Conservation (phyloP, 2,888 invertebrate species). For the Drosophila mimica region DNA sequence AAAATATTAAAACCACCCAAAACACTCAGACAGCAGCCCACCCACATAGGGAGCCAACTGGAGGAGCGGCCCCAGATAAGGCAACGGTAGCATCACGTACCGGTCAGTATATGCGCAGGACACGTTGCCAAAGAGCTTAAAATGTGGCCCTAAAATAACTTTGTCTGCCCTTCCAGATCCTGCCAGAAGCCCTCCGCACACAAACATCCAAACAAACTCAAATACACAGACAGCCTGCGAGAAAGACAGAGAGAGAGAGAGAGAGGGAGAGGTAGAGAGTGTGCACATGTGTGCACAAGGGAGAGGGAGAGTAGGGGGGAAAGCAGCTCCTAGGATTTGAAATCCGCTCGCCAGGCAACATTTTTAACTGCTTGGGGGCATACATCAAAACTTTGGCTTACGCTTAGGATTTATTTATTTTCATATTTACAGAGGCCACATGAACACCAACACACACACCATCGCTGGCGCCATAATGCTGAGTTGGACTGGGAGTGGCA, state of each 20-base stretch:
- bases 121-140: constrained; percentile 79
- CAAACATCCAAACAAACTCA: constrained; percentile 40
- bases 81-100: constrained; percentile 57
- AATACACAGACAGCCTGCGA: constrained; percentile 10
- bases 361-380: constrained; percentile 80
- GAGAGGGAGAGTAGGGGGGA: neutral
- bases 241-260: neutral
- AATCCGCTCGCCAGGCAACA: constrained; percentile 64
- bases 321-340: constrained; percentile 69
- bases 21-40: constrained; percentile 44
- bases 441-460: constrained; percentile 30
- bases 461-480: constrained; percentile 49
- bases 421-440: constrained; percentile 77
- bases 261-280: too few relatives aligned
- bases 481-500: constrained; percentile 37
- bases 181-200: constrained; percentile 30
- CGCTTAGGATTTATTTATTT: constrained; percentile 81
- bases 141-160: constrained; percentile 80
- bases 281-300: neutral
- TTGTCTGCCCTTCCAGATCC: constrained; percentile 64
- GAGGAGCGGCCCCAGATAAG: constrained; percentile 71
- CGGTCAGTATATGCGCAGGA: constrained; percentile 68
- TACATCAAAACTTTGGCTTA: constrained; percentile 82
- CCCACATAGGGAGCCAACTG: constrained; percentile 42
- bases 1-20: constrained; percentile 77